Evolutionary conservation across 2,113 vertebrate species (phyloP).

Genomic region (Trogon melanurus): DNA sequence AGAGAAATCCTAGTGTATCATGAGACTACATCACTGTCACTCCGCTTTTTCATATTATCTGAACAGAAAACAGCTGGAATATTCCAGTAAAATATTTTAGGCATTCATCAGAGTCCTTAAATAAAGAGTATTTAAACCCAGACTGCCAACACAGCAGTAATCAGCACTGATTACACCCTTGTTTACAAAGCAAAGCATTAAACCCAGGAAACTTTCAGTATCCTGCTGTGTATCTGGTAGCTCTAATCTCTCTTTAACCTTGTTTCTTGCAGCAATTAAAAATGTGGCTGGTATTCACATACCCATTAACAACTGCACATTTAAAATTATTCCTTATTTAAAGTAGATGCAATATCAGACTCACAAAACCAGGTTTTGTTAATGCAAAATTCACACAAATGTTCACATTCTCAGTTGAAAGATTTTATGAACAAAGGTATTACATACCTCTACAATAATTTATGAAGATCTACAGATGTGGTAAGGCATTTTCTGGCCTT

Average conservation of each 20-base stretch:
- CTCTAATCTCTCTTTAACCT: not conserved
- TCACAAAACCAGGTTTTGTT: not conserved
- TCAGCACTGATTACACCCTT: not conserved
- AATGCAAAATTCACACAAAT: not conserved
- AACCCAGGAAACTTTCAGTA: not conserved
- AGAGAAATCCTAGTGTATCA: not conserved
- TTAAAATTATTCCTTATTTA: not conserved
- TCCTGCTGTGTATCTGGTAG: not conserved
- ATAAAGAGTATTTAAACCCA: not conserved
- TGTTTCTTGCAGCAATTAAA: not conserved
- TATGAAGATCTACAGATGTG: not conserved
- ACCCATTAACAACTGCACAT: not conserved
- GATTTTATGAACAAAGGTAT: not conserved
- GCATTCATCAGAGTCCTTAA: not conserved
- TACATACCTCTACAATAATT: not conserved
- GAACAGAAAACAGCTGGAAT: not conserved
- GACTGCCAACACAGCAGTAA: not conserved
- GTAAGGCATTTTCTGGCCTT: not conserved
- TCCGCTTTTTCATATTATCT: not conserved
- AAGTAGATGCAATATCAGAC: not conserved
- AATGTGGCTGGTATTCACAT: not conserved
- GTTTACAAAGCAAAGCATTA: not conserved
- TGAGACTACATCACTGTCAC: not conserved
- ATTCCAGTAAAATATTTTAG: not conserved
- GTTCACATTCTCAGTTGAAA: not conserved